Base-by-base conservation (phyloP, 2,113 vertebrate species). In the Pseudopodoces humilis region DNA sequence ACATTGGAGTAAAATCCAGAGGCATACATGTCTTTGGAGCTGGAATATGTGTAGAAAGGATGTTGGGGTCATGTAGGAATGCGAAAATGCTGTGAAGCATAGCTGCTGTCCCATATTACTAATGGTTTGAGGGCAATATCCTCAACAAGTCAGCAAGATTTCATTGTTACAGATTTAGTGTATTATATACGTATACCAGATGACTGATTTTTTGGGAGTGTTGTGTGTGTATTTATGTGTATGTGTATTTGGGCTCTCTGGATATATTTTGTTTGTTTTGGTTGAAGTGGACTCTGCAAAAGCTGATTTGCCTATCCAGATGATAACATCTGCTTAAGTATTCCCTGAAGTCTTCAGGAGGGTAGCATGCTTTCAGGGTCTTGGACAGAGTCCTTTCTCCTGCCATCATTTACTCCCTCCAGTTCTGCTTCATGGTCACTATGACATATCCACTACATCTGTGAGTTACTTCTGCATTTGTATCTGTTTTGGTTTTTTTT, bases 391-490 rank as follows among this genome's bases (percentile, higher is more conserved):
- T 52, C 43, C 33, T 74, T 85, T 50, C 15, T 94, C 21, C 39
- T 83, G 23, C 46, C 44, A 83, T 88, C 15, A 15, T 92, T 81
- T 90, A 18, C 8, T 95, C 56, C 68, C 68, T 91, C 25, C 53
- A 37, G 15, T 92, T 94, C 56, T 88, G 46, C 55, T 83, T 88
- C 82, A 56, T 56, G 47, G 44, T 86, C 52, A 20, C 55, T 90
- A 9, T 43, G 65, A 80, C 83, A 77, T 75, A 64, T 22, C 47
- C 64, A 52, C 87, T 87, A 13, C 71, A 68, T 93, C 41, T 92
- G 33, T 74, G 55, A 92, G 71, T 86, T 95, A 69, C 27, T 91
- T 95, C 46, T 90, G 27, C 71, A 49, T 94, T 80, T 70, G 35
- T 71, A 37, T 27, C 46, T 83, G 67, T 17, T 30, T 89, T 41